A percentile compares a stretch with the other conserved stretches of the same genome.
phyloP scores from a whole-genome alignment of 1,140 invertebrate species.

The Tetramorium simillimum region DNA sequence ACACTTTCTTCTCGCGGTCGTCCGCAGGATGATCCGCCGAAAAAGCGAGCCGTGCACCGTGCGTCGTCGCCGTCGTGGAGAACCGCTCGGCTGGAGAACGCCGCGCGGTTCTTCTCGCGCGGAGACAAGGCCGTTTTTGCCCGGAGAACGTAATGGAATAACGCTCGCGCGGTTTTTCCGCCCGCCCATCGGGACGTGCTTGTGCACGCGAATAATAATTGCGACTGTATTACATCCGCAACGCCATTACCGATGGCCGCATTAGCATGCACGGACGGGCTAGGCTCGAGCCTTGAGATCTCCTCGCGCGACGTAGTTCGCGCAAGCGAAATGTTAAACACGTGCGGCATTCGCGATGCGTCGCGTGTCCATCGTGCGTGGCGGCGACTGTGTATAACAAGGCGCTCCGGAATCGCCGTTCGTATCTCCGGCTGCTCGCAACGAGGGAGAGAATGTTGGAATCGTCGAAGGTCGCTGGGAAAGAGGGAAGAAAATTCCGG shows the following conservation, averaged over 20 bases:
- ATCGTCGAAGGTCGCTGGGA: not conserved
- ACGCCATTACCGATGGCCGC: not conserved
- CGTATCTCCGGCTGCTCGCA: not conserved
- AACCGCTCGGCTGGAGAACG: not conserved
- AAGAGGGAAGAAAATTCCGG: not conserved
- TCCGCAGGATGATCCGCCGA: not conserved
- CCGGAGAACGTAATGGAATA: constrained; percentile 6
- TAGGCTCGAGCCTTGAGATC: constrained; percentile 35
- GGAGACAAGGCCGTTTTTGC: not conserved
- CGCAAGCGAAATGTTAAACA: constrained; percentile 17
- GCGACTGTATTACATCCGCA: constrained; percentile 5
- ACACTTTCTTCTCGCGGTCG: constrained; percentile 6
- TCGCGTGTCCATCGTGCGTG: constrained; percentile 6
- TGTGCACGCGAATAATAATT: constrained; percentile 46
- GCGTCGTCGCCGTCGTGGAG: not conserved
- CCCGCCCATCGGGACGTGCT: not conserved
- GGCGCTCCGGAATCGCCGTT: not conserved
- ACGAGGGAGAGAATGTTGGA: not conserved
- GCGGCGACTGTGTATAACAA: not conserved
- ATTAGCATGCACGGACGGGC: constrained; percentile 41
- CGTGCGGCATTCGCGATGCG: not conserved
- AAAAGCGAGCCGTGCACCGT: not conserved
- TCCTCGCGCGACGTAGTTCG: not conserved
- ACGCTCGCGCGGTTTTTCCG: not conserved
- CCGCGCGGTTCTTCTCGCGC: not conserved